Base-by-base conservation (phyloP, 2,797 vertebrate species). In the Menidia menidia region DNA sequence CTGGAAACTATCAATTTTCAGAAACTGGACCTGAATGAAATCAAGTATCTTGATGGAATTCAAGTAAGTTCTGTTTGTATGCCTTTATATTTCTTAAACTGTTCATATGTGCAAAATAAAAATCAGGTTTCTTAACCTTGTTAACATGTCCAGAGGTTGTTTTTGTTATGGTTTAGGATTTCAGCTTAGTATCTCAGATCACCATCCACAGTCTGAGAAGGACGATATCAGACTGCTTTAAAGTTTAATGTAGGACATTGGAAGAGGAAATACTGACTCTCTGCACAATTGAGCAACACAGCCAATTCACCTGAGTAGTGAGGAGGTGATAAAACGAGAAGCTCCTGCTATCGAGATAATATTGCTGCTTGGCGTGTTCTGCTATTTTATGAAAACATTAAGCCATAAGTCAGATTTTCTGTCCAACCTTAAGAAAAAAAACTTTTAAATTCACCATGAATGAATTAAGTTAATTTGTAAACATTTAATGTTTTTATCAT, bases 1-100 rank as follows among this genome's bases (percentile, higher is more conserved):
- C 73, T 98, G 81, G 91, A 95, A 83, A 95, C 97, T 47, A 80
- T 98, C 64, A 98, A 98, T 72, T 94, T 97, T 41, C 92, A 96
- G 73, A 94, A 90, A 47, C 69, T 97, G 66, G 87, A 89, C 14
- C 70, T n/a, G 0, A 62, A 87, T 47, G 75, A 89, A 3, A 77
- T 96, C 77, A 80, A 80, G 2, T 86, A 93, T 61, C 89, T 98
- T 76, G 89, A 93, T 32, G 61, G 48, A n/a, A 68, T 95, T 2
- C 96, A 97, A 92, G 97, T 97, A 81, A 94, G 87, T 87, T 4
- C 30, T 16, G 35, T 60, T 59, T 67, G 10, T 57, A 15, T 66
- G 3, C 8, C 25, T 25, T 25, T 8, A 16, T 31, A 62, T 32
- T 48, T 25, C 2, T 1, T 33, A 2, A 2, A 39, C 12, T 62